Conservation (phyloP, 2,888 invertebrate genomes). For the Drosophila mimica region DNA sequence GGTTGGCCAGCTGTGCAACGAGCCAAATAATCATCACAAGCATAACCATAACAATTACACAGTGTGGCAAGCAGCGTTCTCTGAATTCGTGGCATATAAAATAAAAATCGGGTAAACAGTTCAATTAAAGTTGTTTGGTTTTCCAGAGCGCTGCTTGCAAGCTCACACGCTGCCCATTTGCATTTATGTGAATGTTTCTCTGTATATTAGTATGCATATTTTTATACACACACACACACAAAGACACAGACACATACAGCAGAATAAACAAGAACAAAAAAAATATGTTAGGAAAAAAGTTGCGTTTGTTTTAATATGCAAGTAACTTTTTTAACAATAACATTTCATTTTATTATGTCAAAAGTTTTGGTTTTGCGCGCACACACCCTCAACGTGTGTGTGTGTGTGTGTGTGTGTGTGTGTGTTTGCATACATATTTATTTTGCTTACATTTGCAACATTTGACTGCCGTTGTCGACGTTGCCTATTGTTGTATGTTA, state of each 20-base stretch:
- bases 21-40: conserved; percentile 82
- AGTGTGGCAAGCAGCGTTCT: conserved; percentile 50
- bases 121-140: conserved; percentile 81
- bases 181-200: conserved; percentile 65
- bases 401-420: conserved; percentile 22
- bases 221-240: conserved; percentile 43
- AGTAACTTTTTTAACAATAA: conserved; percentile 81
- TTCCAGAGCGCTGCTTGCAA: conserved; percentile 54
- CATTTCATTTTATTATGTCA: conserved; percentile 81
- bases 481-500: conserved; percentile 75
- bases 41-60: conserved; percentile 83
- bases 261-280: conserved; percentile 31
- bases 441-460: conserved; percentile 79
- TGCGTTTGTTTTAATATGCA: conserved; percentile 79
- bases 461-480: conserved; percentile 69
- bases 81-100: conserved; percentile 56
- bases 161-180: conserved; percentile 76
- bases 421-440: conserved; percentile 54
- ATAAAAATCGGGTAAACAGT: conserved; percentile 81
- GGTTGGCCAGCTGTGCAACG: conserved; percentile 73
- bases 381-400: conserved; percentile 10
- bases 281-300: conserved; percentile 56
- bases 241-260: conserved; percentile 22
- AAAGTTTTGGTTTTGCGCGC: conserved; percentile 75
- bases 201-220: conserved; percentile 46